Evolutionary conservation across 2,113 vertebrate genomes (phyloP), one percentile per base, ranked within the genome.

Genomic region (Cryptotis parvus): DNA sequence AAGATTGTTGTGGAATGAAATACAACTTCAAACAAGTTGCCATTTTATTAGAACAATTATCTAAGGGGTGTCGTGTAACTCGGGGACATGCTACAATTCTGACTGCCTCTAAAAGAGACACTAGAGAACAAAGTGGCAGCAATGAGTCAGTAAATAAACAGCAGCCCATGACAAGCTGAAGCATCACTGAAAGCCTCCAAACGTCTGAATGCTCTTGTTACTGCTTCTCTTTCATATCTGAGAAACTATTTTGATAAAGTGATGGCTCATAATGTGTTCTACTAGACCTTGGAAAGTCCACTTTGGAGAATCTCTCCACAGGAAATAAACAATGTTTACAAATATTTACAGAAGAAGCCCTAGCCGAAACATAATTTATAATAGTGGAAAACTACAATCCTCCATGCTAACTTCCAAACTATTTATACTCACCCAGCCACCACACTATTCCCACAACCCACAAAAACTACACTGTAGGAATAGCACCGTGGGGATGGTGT

Each of bases 171-270:
- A 72, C 4, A 76, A 33, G 58, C 58, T 84, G n/a, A 66, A 84
- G 49, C 61, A 33, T 52, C 78, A 78, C 43, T 84, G 29, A 74
- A 90, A 35, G 41, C 55, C 22, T 68, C 37, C 55, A 43, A 65
- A 91, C 79, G 73, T 5, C 37, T 7, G 39, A 55, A 58, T 24
- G 24, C 45, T 82, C 45, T n/a, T 92, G 72, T 43, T 72, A 82
- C 49, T 49, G 61, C 39, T 85, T 1, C 39, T 76, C 76, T 81
- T 65, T 82, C 78, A 74, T 10, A 58, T 14, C 37, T 81, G 31
- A 91, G 70, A 69, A 93, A 79, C 6, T 58, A 29, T 49, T 80
- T 68, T 63, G 37, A n/a, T 73, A 65, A 94, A 84, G 27, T n/a
- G 78, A 84, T 45, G 79, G 39, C 20, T 26, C 83, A 66, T 79